These are phyloP conservation scores for Xylota segnis DNA, from an alignment of 2,888 invertebrate species.

Conservation along the genomic window DNA sequence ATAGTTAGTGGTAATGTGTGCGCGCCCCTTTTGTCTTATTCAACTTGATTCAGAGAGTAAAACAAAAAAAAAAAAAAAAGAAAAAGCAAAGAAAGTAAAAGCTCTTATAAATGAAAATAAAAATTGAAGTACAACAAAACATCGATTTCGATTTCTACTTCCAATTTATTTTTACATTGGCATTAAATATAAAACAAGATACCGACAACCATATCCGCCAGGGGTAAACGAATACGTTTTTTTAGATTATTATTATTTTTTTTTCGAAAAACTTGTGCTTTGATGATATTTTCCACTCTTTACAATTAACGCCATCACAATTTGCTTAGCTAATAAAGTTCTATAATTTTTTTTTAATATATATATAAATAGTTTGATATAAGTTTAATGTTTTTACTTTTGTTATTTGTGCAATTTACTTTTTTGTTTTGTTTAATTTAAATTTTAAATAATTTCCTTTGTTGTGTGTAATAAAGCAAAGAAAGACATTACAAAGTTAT, in stretches of 20 bases:
- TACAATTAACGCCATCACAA: slow-evolving; percentile 75
- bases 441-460: slow-evolving; percentile 49
- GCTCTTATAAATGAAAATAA: slow-evolving; percentile 50
- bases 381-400: slow-evolving; percentile 61
- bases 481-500: slow-evolving; percentile 68
- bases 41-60: slow-evolving; percentile 69
- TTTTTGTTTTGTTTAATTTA: slow-evolving; percentile 57
- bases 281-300: slow-evolving; percentile 62
- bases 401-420: slow-evolving; percentile 70
- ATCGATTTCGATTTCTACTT: slow-evolving; percentile 76
- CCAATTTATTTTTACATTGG: slow-evolving; percentile 73
- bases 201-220: slow-evolving; percentile 50
- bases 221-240: slow-evolving; percentile 71
- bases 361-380: slow-evolving; percentile 52
- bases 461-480: slow-evolving; percentile 71
- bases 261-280: slow-evolving; percentile 42
- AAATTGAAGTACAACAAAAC: slow-evolving; percentile 43
- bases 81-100: slow-evolving; percentile 36
- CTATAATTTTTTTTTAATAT: slow-evolving; percentile 43
- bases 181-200: slow-evolving; percentile 32
- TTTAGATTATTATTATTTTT: slow-evolving; percentile 61
- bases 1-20: slow-evolving; percentile 77
- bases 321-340: slow-evolving; percentile 74
- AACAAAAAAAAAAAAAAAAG: slow-evolving; percentile 30
- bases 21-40: slow-evolving; percentile 78